Conservation (phyloP, 2,113 vertebrate species). For the Apaloderma vittatum region DNA sequence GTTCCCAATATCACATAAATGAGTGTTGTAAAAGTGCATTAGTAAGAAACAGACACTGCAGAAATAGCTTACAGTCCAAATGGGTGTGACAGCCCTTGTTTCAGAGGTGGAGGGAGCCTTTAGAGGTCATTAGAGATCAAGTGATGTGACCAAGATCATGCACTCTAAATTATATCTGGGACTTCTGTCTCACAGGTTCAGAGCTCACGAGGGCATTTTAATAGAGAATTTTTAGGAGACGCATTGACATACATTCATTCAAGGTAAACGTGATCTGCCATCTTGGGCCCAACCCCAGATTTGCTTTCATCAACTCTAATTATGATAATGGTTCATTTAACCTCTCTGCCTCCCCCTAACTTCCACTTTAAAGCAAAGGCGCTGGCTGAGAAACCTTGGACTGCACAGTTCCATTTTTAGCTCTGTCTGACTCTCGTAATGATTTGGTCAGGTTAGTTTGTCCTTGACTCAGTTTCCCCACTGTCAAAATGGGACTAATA, state of each 20-base stretch:
- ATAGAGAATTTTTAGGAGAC: slow-evolving; percentile 37
- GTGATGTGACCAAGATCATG: slow-evolving; percentile 43
- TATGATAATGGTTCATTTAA: slow-evolving; percentile 73
- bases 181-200: slow-evolving; percentile 18
- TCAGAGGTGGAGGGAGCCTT: slow-evolving; percentile 14
- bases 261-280: slow-evolving; percentile 66
- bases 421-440: slow-evolving; percentile 60
- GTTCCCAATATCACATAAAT: background rate
- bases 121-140: slow-evolving; percentile 47
- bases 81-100: slow-evolving; percentile 5
- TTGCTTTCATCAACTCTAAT: slow-evolving; percentile 69
- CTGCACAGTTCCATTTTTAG: slow-evolving; percentile 67
- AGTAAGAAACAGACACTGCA: slow-evolving; percentile 21
- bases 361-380: slow-evolving; percentile 37
- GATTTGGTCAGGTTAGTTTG: slow-evolving; percentile 64
- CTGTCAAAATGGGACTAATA: slow-evolving; percentile 60
- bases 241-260: slow-evolving; percentile 50
- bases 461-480: slow-evolving; percentile 74
- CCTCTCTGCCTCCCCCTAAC: slow-evolving; percentile 67
- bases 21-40: background rate
- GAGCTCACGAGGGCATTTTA: slow-evolving; percentile 34
- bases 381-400: slow-evolving; percentile 65
- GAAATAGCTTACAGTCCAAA: slow-evolving; percentile 23
- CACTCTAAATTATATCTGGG: slow-evolving; percentile 35
- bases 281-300: slow-evolving; percentile 66